Percentiles rank a stretch among this genome's conserved stretches.
phyloP scores from a whole-genome alignment of 2,888 invertebrate species.

The Cancer borealis region DNA sequence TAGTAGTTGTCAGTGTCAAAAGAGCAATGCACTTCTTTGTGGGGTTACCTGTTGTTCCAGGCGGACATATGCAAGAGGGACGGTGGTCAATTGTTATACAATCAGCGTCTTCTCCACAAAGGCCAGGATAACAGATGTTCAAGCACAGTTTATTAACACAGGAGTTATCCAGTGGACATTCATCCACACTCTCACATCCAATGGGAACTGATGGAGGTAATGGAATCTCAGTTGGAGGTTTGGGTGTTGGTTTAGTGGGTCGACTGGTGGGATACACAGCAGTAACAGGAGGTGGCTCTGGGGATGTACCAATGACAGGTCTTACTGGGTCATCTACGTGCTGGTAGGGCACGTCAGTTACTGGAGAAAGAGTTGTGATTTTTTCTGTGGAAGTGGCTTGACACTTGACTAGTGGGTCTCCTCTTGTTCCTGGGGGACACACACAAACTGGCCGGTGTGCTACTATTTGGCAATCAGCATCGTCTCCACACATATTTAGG shows the following conservation, averaged over 20 bases:
- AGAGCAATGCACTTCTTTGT: conserved; percentile 78
- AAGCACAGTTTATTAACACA: conserved; percentile 78
- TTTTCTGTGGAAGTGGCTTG: conserved; percentile 79
- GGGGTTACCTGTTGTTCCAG: conserved; percentile 79
- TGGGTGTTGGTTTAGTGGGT: conserved; percentile 53
- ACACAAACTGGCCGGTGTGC: conserved; percentile 82
- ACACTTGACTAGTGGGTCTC: conserved; percentile 85
- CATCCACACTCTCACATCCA: conserved; percentile 78
- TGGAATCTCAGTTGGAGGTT: conserved; percentile 23
- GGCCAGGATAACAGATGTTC: conserved; percentile 78
- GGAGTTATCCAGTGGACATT: conserved; percentile 79
- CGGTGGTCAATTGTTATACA: conserved; percentile 79
- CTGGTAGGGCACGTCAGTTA: conserved; percentile 46
- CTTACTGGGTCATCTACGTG: conserved; percentile 37
- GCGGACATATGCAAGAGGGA: conserved; percentile 79
- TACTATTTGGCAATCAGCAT: conserved; percentile 89
- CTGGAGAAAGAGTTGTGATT: conserved; percentile 50
- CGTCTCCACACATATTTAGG: conserved; percentile 85
- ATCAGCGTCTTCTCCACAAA: conserved; percentile 79
- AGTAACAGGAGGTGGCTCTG: conserved; percentile 55
- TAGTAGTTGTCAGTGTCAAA: conserved; percentile 68
- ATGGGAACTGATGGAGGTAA: conserved; percentile 56
- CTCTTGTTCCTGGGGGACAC: conserved; percentile 76
- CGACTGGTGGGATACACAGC: conserved; percentile 54
- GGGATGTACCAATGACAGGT: conserved; percentile 61